These are phyloP conservation scores for Drosophila neonasuta DNA, from an alignment of 2,888 invertebrate species.

Conservation along the genomic window DNA sequence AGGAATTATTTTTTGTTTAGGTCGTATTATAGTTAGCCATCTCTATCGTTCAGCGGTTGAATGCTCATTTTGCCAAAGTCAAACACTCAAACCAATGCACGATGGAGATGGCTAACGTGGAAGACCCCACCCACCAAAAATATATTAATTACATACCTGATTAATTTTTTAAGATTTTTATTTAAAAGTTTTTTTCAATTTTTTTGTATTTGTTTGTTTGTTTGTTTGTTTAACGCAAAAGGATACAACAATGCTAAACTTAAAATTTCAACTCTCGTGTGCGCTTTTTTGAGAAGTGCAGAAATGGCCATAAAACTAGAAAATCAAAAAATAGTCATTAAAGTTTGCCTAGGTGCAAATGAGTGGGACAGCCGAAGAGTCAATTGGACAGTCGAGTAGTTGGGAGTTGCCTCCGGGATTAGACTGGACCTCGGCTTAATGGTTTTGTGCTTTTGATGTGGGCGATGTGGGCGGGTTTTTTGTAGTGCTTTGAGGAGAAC, in stretches of 20 bases:
- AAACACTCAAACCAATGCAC: conserved; percentile 77
- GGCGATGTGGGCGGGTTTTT: conserved; percentile 35
- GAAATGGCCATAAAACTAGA: conserved; percentile 68
- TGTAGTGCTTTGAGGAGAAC: conserved; percentile 9
- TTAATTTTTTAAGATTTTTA: conserved; percentile 38
- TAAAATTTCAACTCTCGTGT: conserved; percentile 59
- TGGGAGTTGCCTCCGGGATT: conserved; percentile 1
- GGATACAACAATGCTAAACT: conserved; percentile 64
- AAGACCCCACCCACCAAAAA: neutral
- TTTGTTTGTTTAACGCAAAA: conserved; percentile 39
- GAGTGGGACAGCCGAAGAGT: conserved; percentile 40
- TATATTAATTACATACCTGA: conserved; percentile 14
- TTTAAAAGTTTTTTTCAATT: conserved; percentile 46
- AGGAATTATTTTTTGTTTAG: neutral
- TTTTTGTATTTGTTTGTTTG: conserved; percentile 34
- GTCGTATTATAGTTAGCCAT: conserved; percentile 55
- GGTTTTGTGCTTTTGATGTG: conserved; percentile 24
- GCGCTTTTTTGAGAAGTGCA: conserved; percentile 26
- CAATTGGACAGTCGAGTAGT: conserved; percentile 8
- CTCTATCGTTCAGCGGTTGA: conserved; percentile 71
- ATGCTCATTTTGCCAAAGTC: conserved; percentile 51
- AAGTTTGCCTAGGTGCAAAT: conserved; percentile 60
- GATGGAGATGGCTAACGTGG: conserved; percentile 63
- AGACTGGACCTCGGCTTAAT: conserved; percentile 30
- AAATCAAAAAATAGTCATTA: conserved; percentile 56